Base-by-base conservation (phyloP, 2,888 invertebrate genomes). In the Melinaea menophilus region DNA sequence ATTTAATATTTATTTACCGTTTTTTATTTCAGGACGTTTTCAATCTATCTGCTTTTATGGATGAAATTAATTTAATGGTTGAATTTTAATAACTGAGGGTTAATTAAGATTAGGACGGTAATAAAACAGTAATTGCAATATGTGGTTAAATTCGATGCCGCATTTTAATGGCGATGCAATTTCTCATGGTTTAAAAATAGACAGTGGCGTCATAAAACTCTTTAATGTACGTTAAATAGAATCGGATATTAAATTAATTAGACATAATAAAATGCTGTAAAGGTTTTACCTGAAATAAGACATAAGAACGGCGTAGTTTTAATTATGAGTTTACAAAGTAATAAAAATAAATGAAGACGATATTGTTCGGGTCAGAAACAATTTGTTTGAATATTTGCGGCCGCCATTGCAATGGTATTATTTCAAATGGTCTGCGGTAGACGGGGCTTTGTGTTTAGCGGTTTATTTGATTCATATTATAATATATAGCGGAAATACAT, bases 381-480 rank as follows among this genome's bases (percentile, higher is more conserved):
- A 86, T 86, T 87, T 88, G 76, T 79, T 79, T 72, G 67, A 72
- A 78, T 77, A 78, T 86, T 83, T 87, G 88, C 72, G 88, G 71
- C 72, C 69, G 70, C 76, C 80, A 79, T 81, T 82, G 78, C 81
- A 75, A 67, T 72, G 74, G 82, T 75, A 80, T 83, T 82, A 82
- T 85, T 80, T 78, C 74, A 73, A 79, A 80, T 77, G 71, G 63
- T 65, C 74, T 79, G 84, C 72, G 85, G 82, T 81, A 22, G 72
- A 76, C 76, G 78, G 73, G 66, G 67, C 72, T 75, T 75, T 74
- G 71, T 61, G 67, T 73, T 71, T 72, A 79, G 81, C 74, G 85
- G 85, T 79, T 41, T 37, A 61, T 58, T 59, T 71, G 74, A 71
- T 64, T 7, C 61, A 75, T 75, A 71, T 34, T 31, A 48, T 5